Base-by-base conservation (phyloP, 2,113 vertebrate genomes). In the Corythornis madagascariensis region DNA sequence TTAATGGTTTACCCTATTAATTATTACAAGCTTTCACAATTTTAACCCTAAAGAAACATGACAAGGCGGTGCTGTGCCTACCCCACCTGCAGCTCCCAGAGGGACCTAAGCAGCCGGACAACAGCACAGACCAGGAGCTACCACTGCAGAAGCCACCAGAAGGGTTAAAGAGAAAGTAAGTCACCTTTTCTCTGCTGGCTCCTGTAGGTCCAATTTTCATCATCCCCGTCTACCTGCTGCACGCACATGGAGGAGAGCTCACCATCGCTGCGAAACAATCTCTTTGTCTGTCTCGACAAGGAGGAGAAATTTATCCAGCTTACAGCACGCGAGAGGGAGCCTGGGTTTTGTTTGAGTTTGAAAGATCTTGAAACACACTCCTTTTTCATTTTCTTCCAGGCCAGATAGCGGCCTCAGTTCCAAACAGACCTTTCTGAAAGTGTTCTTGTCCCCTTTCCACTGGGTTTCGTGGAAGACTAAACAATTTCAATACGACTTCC, bases 271-370 rank as follows among this genome's bases (percentile, higher is more conserved):
- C 98, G 98, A 91, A 99, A 99, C 80, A 99, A 95, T 90, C 98
- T 98, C 90, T 98, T 98, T 96, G 98, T 99, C 96, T 98, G 98
- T 92, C 97, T 98, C 81, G 98, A 98, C 67, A 99, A 97, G 65
- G 98, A 98, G 80, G 98, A 98, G 96, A 99, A 98, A 95, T 97
- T 99, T 95, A 99, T 98, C 99, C 99, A 99, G 97, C 99, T 99
- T 80, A 99, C 98, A 83, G 99, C 98, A 29, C 98, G 98, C 10
- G 98, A 98, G 89, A 99, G 97, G 48, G 98, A 97, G n/a, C 97
- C 97, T 3, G 98, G 87, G 78, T 98, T 98, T 92, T 98, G 97
- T 96, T 97, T 98, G 96, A 97, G 97, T 91, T 97, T 97, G 95
- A 98, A 98, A 83, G 98, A 98, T 59, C 97, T 97, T 1, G 98